Evolutionary conservation across 2,888 invertebrate genomes (phyloP).

Genomic region (Halictus quadricinctus): DNA sequence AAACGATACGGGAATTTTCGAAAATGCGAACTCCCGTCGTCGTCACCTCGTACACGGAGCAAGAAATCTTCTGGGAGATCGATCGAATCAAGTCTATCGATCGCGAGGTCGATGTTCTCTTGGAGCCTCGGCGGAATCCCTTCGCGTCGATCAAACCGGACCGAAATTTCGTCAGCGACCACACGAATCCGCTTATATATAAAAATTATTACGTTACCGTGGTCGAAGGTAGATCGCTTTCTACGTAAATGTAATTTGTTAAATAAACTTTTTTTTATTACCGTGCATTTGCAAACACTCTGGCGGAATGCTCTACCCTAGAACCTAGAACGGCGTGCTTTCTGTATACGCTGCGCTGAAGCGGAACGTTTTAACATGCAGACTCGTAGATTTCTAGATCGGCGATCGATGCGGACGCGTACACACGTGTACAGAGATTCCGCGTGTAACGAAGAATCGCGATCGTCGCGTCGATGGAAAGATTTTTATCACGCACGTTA

Average conservation of each 20-base stretch:
- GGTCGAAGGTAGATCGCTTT: constrained; percentile 74
- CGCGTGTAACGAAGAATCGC: background rate
- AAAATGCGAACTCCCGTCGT: constrained; percentile 85
- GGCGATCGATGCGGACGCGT: background rate
- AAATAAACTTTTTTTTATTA: background rate
- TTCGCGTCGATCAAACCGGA: constrained; percentile 89
- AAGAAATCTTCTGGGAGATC: constrained; percentile 87
- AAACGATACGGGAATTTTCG: constrained; percentile 85
- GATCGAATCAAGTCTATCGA: constrained; percentile 84
- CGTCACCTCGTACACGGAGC: constrained; percentile 87
- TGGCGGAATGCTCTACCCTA: background rate
- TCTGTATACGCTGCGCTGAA: background rate
- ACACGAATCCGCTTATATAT: constrained; percentile 87
- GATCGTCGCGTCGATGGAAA: background rate
- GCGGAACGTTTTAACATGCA: background rate
- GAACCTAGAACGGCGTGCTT: background rate
- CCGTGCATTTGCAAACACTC: background rate
- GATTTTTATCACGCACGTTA: no score
- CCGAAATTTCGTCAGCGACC: constrained; percentile 89
- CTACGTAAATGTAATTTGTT: background rate
- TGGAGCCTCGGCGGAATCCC: constrained; percentile 85
- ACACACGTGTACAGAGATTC: no score
- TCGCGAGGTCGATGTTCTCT: constrained; percentile 82
- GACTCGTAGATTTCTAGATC: background rate
- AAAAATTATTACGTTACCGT: constrained; percentile 88